Base-by-base conservation (phyloP, 2,113 vertebrate genomes). In the Amblyopsis rosae region DNA sequence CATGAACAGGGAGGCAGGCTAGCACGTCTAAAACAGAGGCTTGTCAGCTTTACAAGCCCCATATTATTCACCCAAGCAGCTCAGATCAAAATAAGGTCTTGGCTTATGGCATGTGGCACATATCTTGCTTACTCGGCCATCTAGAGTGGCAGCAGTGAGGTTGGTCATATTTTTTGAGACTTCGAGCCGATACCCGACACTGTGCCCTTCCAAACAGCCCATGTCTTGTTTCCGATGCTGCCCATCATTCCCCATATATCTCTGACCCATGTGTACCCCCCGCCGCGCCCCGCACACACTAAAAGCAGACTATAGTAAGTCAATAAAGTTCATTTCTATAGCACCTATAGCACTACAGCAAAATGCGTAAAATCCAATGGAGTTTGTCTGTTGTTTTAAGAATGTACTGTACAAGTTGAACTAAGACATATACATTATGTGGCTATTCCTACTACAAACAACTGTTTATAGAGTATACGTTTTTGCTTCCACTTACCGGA, bases 51-150 rank as follows among this genome's bases (percentile, higher is more conserved):
- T 57, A 66, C 41, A 62, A 67, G 72, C 57, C 62, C 72, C 35
- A 17, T 76, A 59, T 77, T 72, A 69, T 70, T 71, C 49, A 57
- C 19, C 75, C 17, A 4, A 61, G 69, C 53, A 50, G 72, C 75
- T 50, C 62, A 1, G 54, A 68, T 81, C 69, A 82, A 70, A 80
- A 57, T 63, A 73, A 72, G 65, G 62, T 58, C 3, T 41, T 2
- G 12, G 73, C 71, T 86, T 61, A 70, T 6, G 15, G 70, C 70
- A 76, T 62, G 11, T 84, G 79, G 74, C 77, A 75, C 60, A 77
- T 65, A 80, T 82, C 72, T 81, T 13, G 69, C 70, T 83, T 71
- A 75, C 81, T 79, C 76, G 75, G 82, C 87, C 66, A 19, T 85
- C 81, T 9, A n/a, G 64, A 58, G 78, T 75, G 81, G 32, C 77